Evolutionary conservation across 2,888 invertebrate species (phyloP).

Genomic region (Cloeon dipterum): DNA sequence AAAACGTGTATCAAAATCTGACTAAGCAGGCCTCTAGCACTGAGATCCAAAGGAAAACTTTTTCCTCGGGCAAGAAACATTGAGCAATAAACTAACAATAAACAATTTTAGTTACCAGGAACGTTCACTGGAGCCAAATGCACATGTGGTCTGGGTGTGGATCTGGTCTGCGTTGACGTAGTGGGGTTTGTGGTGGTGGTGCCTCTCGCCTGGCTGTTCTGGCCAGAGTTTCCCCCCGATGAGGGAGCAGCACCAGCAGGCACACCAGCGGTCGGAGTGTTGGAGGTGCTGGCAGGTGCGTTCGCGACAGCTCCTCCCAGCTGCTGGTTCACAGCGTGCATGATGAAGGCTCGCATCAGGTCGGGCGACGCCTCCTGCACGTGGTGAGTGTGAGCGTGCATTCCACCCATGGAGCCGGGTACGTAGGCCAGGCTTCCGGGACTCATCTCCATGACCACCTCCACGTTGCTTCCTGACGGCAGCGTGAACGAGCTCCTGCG

Average conservation of each 20-base stretch:
- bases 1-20: too few species aligned
- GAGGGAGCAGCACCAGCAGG: slow-evolving; percentile 8
- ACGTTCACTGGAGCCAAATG: slow-evolving; percentile 22
- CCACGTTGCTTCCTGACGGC: slow-evolving; percentile 22
- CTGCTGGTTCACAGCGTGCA: slow-evolving; percentile 26
- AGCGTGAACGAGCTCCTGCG: slow-evolving; percentile 12
- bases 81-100: too few species aligned
- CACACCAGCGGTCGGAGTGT: slow-evolving; percentile 11
- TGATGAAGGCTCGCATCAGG: slow-evolving; percentile 28
- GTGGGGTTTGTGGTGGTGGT: slow-evolving; percentile 45
- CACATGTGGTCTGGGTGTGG: slow-evolving; percentile 41
- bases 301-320: slow-evolving; percentile 13
- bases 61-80: too few species aligned
- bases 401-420: slow-evolving; percentile 20
- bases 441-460: slow-evolving; percentile 32
- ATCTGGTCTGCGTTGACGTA: slow-evolving; percentile 43
- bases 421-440: slow-evolving; percentile 22
- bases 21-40: too few species aligned
- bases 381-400: slow-evolving; percentile 18
- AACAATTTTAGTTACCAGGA: too few species aligned
- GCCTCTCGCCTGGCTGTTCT: slow-evolving; percentile 27
- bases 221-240: slow-evolving; percentile 7
- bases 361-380: slow-evolving; percentile 23
- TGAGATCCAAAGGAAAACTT: too few species aligned
- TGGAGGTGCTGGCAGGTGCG: slow-evolving; percentile 10